These are phyloP conservation scores for Phainopepla nitens DNA, from an alignment of 2,113 vertebrate genomes.

Conservation along the genomic window DNA sequence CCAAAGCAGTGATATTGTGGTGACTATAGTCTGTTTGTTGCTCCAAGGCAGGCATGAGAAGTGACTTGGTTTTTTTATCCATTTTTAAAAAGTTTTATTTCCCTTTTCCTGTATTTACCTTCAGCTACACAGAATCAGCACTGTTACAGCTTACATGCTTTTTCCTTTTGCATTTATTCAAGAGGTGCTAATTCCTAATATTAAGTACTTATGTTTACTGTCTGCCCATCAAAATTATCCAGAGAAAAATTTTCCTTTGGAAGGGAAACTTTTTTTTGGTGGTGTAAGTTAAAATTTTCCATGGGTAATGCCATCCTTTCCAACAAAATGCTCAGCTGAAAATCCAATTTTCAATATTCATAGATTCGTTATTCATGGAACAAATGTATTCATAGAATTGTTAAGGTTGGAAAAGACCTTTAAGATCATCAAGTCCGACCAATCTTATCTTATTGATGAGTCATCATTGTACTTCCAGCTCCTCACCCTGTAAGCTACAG, in stretches of 20 bases:
- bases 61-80: background rate
- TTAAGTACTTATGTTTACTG: background rate
- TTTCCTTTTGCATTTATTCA: background rate
- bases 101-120: background rate
- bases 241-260: background rate
- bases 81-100: background rate
- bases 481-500: background rate
- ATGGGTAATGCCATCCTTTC: background rate
- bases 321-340: background rate
- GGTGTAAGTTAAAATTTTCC: background rate
- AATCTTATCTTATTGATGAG: background rate
- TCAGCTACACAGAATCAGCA: background rate
- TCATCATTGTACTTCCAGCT: background rate
- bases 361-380: background rate
- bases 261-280: background rate
- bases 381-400: background rate
- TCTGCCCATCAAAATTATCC: background rate
- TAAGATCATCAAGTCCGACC: background rate
- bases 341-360: background rate
- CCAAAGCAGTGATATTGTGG: background rate
- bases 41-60: background rate
- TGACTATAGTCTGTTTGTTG: background rate
- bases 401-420: background rate
- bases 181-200: background rate
- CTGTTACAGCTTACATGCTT: background rate